phyloP scores from a whole-genome alignment of 2,113 vertebrate genomes.

The Brachyhypopomus gauderio region DNA sequence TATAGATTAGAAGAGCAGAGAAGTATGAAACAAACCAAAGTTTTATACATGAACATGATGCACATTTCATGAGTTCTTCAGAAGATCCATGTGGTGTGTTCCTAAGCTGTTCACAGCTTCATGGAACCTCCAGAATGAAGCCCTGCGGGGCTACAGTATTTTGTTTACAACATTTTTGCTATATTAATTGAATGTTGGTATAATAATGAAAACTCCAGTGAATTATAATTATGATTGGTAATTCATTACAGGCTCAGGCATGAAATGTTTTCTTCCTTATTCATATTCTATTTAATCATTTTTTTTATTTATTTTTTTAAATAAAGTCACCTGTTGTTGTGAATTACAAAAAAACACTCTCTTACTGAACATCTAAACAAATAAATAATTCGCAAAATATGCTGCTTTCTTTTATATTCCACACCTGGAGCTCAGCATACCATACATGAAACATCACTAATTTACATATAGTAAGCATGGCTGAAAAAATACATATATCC shows the following conservation, averaged over 20 bases:
- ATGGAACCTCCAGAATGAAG: not conserved
- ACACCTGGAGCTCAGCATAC: slow-evolving; percentile 8
- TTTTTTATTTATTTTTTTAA: not conserved
- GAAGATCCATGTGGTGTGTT: no score
- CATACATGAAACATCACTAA: no score
- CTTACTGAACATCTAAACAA: slow-evolving; percentile 16
- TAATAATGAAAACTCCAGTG: not conserved
- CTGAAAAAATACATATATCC: no score
- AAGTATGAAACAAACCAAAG: not conserved
- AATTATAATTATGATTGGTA: slow-evolving; percentile 35
- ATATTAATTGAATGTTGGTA: slow-evolving; percentile 4
- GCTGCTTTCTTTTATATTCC: not conserved
- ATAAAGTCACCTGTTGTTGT: slow-evolving; percentile 24
- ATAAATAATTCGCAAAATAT: slow-evolving; percentile 14
- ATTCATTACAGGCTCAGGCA: slow-evolving; percentile 27
- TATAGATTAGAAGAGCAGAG: not conserved
- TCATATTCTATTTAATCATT: not conserved
- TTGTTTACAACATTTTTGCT: slow-evolving; percentile 24
- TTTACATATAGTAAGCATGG: not conserved
- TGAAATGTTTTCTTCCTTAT: slow-evolving; percentile 8
- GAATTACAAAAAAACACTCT: not conserved
- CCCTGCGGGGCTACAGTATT: not conserved
- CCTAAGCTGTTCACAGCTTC: not conserved
- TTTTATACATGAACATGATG: no score
- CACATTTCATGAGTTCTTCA: no score